Evolutionary conservation across 2,113 vertebrate species (phyloP), one percentile per base, ranked within the genome.

Genomic region (Apus apus): DNA sequence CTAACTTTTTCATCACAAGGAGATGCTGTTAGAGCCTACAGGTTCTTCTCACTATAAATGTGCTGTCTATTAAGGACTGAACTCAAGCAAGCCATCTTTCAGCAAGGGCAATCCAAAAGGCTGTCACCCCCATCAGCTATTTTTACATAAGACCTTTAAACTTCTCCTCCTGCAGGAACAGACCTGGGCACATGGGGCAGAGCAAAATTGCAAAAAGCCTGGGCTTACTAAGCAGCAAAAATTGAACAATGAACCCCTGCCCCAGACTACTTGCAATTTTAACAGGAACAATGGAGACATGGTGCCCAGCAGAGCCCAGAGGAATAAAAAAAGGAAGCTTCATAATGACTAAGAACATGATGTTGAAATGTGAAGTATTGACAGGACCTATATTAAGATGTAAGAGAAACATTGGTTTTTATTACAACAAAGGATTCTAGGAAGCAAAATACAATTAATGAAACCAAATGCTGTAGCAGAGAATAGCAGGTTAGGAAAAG

Each of bases 401-500:
- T 2, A 95, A 82, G 66, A 90, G 68, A 90, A 94, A 61, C 0
- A 0, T 57, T 93, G 27, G 2, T 72, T 94, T 93, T 90, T 91
- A 78, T 68, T 40, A 53, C 38, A 75, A 74, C 29, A 87, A 68
- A 92, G 68, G 62, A 85, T 87, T 94, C 75, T 75, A 92, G 36
- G 67, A 93, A 95, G 57, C 3, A 4, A 94, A 96, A 94, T 51
- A 89, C 67, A 86, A 92, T 84, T 88, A 92, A 40, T 89, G 86
- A 93, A 96, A 94, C 54, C 50, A 85, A 89, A 93, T 58, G 54
- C 36, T 68, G n/a, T 18, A 86, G 83, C 83, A 86, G 32, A 88
- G 64, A 84, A 71, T 45, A 72, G 27, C 27, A 95, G 93, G 90
- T 92, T 89, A 96, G 50, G 66, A 87, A 90, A 84, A 95, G 92